Base-by-base conservation (phyloP, 2,113 vertebrate species). In the Pyrgilauda ruficollis region DNA sequence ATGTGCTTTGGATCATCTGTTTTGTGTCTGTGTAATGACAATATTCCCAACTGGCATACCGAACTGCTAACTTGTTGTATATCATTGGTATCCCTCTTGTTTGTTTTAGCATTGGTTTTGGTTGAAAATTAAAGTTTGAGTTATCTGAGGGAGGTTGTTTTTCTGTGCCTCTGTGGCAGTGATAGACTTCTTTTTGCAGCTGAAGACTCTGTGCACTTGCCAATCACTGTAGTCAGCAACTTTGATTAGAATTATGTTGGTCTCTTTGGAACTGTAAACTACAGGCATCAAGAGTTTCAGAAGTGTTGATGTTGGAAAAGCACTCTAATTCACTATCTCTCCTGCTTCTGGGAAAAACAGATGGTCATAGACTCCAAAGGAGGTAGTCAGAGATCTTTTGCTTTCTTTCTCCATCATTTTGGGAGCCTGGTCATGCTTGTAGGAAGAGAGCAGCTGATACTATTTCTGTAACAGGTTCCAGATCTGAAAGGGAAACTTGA, bases 1-100 rank as follows among this genome's bases (percentile, higher is more conserved):
- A 0, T 0, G 0, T 3, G 3, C 24, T 46, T 46, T 53, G 53
- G 46, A 53, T 82, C 20, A 82, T n/a, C 20, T 8, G 7, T 52
- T 50, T 19, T 52, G 23, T 47, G 28, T 35, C n/a, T 5, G 0
- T 13, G 24, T 10, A 20, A n/a, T 47, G 53, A 75, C n/a, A 53
- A 26, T 53, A 61, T 46, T 44, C 39, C 75, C 37, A 53, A 8
- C 4, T 46, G 24, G 28, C 18, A 41, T 21, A 30, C 39, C n/a
- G 53, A 53, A 46, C 46, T 46, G 46, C 15, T 39, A 46, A 46
- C 33, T 26, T 82, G n/a, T 74, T 39, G 7, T 6, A 9, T 59
- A 18, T 39, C 28, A 39, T 11, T 75, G 53, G 7, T 28, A 28
- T 31, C 12, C 15, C 15, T 28, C 33, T 43, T 33, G 7, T 61